These are phyloP conservation scores for Sphyrna mokarran DNA, from an alignment of 2,113 vertebrate species.

Conservation along the genomic window DNA sequence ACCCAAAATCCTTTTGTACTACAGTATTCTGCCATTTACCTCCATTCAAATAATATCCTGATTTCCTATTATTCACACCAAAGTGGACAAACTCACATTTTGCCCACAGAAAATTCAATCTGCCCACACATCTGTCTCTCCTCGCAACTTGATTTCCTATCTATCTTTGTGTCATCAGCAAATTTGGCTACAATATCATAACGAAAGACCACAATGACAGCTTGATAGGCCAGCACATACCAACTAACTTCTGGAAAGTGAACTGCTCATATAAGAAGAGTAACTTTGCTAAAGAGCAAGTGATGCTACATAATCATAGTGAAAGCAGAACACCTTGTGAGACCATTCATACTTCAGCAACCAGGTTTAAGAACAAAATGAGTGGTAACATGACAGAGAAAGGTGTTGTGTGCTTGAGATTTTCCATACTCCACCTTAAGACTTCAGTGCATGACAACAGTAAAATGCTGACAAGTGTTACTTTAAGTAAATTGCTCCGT, in stretches of 20 bases:
- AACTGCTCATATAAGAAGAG: not conserved
- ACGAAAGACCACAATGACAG: not conserved
- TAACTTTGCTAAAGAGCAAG: not conserved
- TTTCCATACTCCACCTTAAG: not conserved
- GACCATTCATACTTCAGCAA: not conserved
- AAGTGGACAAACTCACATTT: not conserved
- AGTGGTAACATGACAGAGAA: not conserved
- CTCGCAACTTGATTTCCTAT: not conserved
- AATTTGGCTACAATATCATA: not conserved
- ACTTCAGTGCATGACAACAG: not conserved
- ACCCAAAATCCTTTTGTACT: not conserved
- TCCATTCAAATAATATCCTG: not conserved
- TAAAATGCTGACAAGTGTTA: not conserved
- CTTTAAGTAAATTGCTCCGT: not conserved
- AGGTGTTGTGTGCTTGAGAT: not conserved
- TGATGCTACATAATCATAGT: not conserved
- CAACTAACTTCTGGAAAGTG: not conserved
- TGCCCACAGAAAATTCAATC: not conserved
- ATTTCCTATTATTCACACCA: not conserved
- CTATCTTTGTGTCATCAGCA: not conserved
- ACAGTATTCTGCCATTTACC: not conserved
- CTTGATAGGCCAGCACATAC: not conserved
- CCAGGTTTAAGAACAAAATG: not conserved
- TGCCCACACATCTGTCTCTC: not conserved
- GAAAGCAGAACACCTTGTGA: not conserved